Base-by-base conservation (phyloP, 1,140 invertebrate species). In the Apis dorsata region DNA sequence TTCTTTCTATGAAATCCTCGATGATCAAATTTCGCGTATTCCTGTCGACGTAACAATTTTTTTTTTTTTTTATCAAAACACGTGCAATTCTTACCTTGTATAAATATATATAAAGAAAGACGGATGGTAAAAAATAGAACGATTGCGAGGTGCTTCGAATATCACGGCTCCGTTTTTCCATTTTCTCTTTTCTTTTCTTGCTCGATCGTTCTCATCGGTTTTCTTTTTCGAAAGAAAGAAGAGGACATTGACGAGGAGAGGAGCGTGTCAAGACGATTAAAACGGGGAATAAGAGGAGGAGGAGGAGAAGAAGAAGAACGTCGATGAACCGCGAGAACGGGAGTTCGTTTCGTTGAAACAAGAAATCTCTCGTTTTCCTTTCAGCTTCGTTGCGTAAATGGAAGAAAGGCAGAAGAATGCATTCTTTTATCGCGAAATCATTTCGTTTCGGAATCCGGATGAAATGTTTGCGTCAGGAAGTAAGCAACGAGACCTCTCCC, bases 41-140 rank as follows among this genome's bases (percentile, higher is more conserved):
- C 3, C 34, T 4, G 34, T 34, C 34, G 34, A 34, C 34, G 34
- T 34, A 34, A 34, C 34, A 2, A 34, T 2, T 34, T 34, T 34
- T 34, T 34, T 4, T 34, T 2, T 34, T 34, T 4, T 34, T 34
- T 34, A 34, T 34, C 34, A 34, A 34, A 34, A 34, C 34, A 34
- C 34, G 34, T 34, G 34, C 34, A 34, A 34, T 34, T 34, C 34
- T 34, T 34, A 34, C 34, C 2, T 34, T 34, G 2, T 34, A 2
- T 24, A 34, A 34, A 34, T 34, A 34, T 34, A 34, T 34, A 34
- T 34, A 34, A 34, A 34, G 34, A 34, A 34, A 72, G 70, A 74
- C 71, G 65, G 68, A 82, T 60, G 34, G 24, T n/a, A 84, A 66
- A 86, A 88, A 81, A 62, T 79, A 28, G 82, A 69, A 71, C 74